These are phyloP conservation scores for Boloria euphrosyne DNA, from an alignment of 2,888 invertebrate genomes.

Conservation along the genomic window DNA sequence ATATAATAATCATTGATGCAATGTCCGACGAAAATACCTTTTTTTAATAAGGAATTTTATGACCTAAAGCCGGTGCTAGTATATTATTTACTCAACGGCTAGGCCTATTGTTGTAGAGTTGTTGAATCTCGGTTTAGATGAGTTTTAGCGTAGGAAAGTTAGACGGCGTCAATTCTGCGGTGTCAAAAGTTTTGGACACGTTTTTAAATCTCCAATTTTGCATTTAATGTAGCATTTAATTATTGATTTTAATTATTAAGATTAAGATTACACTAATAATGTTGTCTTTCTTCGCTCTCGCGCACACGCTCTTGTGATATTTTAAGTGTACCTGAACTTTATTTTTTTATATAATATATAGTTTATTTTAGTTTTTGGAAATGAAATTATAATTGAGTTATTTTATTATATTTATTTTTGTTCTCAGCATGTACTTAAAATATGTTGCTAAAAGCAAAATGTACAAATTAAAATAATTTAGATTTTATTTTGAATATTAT, in stretches of 20 bases:
- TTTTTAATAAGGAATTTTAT: too few relatives aligned
- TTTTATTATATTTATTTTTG: too few relatives aligned
- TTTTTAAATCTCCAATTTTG: slow-evolving; percentile 45
- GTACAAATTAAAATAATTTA: too few relatives aligned
- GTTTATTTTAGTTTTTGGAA: not conserved
- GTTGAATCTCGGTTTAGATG: slow-evolving; percentile 21
- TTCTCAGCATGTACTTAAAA: too few relatives aligned
- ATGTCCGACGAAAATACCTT: too few relatives aligned
- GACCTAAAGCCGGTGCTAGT: not conserved
- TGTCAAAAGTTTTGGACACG: slow-evolving; percentile 69
- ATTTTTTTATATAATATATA: not conserved
- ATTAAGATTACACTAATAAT: slow-evolving; percentile 9
- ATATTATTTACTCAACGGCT: not conserved
- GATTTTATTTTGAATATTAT: too few relatives aligned
- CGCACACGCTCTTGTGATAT: slow-evolving; percentile 31
- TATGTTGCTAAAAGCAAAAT: too few relatives aligned
- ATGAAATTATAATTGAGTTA: not conserved
- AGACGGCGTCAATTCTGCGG: slow-evolving; percentile 48
- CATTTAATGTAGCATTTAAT: slow-evolving; percentile 36
- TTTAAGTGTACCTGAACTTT: slow-evolving; percentile 15
- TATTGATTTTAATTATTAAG: slow-evolving; percentile 13
- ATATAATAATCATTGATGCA: too few relatives aligned
- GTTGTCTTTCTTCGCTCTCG: slow-evolving; percentile 16
- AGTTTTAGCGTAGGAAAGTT: slow-evolving; percentile 20
- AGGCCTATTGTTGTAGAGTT: slow-evolving; percentile 18